Base-by-base conservation (phyloP, 1,140 invertebrate genomes). In the Lepidostoma basale region DNA sequence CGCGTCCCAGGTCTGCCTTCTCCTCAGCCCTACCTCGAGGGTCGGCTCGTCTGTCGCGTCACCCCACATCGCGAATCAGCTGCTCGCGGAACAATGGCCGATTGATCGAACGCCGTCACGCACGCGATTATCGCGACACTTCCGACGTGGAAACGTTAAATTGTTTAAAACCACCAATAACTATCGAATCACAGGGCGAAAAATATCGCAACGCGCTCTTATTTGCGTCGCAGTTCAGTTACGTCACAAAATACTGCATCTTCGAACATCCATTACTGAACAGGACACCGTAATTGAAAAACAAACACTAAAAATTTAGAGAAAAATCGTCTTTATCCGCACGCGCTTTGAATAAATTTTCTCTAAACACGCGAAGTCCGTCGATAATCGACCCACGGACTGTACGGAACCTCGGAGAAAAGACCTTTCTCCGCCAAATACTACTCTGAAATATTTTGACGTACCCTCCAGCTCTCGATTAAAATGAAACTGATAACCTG, bases 1-100 rank as follows among this genome's bases (percentile, higher is more conserved):
- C 44, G 83, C 83, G 68, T 86, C 85, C 85, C 85, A 86, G 74
- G 81, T 76, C 75, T 84, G 84, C 60, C 85, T 77, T 62, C 85
- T 83, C 64, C 85, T 79, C 62, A 87, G 73, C 25, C 82, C 81
- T 67, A 80, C 82, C 56, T 83, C 82, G 62, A 74, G 72, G n/a
- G 68, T 66, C 42, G 74, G 77, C 54, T 82, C 83, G 39, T 78
- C 77, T 52, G 77, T 79, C 69, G 76, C 79, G 67, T 76, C 76
- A 68, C 78, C 79, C 73, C 79, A 82, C 67, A 81, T 65, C 65
- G 22, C 28, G 14, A 49, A 36, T 63, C 62, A 63, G 62, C 62
- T 63, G 62, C 33, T 39, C 62, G 62, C 8, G 18, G 3, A 63
- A 63, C 62, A 63, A 63, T 63, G 62, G 62, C 62, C 44, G 62